Evolutionary conservation across 2,888 invertebrate genomes (phyloP).

Genomic region (Mythimna lalbum): DNA sequence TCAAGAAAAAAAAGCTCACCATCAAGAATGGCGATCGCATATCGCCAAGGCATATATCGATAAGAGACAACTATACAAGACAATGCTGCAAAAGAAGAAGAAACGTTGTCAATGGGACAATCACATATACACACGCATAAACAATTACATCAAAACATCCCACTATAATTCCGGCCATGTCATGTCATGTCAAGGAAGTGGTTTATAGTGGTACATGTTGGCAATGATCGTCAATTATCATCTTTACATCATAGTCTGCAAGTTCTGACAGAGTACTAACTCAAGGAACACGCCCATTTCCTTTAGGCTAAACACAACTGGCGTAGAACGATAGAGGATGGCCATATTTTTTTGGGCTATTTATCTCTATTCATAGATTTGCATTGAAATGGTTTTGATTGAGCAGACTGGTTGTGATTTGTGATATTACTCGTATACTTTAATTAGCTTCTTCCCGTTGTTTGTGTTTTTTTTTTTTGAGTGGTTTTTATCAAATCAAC

Average conservation of each 20-base stretch:
- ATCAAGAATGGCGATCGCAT: too few species aligned
- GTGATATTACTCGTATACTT: too few species aligned
- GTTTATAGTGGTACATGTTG: constrained; percentile 15
- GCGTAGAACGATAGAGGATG: constrained; percentile 7
- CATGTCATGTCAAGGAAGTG: constrained; percentile 27
- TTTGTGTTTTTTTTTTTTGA: too few species aligned
- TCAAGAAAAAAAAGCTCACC: too few species aligned
- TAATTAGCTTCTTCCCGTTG: too few species aligned
- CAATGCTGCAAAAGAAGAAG: too few species aligned
- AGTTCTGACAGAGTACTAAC: constrained; percentile 42
- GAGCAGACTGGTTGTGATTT: not conserved
- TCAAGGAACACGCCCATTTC: constrained; percentile 41
- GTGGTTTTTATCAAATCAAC: too few species aligned
- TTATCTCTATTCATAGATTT: not conserved
- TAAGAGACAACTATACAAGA: too few species aligned
- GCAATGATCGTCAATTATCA: constrained; percentile 29
- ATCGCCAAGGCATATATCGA: too few species aligned
- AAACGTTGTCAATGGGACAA: not conserved
- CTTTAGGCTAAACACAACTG: constrained; percentile 20
- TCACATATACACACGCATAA: too few species aligned
- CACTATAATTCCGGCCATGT: constrained; percentile 1
- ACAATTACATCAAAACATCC: not conserved
- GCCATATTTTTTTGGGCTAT: not conserved
- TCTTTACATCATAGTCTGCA: constrained; percentile 12
- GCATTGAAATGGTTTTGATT: not conserved